A percentile compares a stretch with the other conserved stretches of the same genome.
Evolutionary conservation across 1,140 invertebrate species (phyloP).

Genomic region (Monochamus saltuarius): DNA sequence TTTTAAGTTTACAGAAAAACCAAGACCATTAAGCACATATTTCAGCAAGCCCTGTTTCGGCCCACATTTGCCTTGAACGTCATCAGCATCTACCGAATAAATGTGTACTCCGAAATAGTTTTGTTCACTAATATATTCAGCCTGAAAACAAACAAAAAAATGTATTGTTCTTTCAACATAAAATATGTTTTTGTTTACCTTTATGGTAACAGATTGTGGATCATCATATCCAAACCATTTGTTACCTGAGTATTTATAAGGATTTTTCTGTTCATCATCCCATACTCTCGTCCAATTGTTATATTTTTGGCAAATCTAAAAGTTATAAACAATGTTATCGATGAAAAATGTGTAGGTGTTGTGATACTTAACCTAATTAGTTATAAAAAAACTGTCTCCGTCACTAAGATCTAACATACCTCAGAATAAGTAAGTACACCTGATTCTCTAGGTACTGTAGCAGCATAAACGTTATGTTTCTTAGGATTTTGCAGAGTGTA

Average conservation of each 20-base stretch:
- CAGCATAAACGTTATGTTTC: background rate
- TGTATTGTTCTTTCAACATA: too few species aligned
- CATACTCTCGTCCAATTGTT: background rate
- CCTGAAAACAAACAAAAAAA: background rate
- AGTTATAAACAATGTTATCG: background rate
- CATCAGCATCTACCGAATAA: background rate
- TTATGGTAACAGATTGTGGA: conserved; percentile 3
- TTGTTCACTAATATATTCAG: background rate
- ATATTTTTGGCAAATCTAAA: conserved; percentile 16
- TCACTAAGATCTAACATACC: too few species aligned
- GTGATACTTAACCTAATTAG: too few species aligned
- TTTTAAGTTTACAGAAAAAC: too few species aligned
- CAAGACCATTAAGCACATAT: too few species aligned
- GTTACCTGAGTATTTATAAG: conserved; percentile 5
- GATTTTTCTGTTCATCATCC: conserved; percentile 8
- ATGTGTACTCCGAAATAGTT: background rate
- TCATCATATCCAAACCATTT: conserved; percentile 11
- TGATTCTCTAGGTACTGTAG: background rate
- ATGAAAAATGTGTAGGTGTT: background rate
- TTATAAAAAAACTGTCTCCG: background rate
- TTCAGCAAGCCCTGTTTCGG: background rate
- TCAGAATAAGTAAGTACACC: too few species aligned
- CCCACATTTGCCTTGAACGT: conserved; percentile 1
- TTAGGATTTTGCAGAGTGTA: too few species aligned
- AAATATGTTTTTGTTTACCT: background rate